Base-by-base conservation (phyloP, 2,797 vertebrate species). In the Enteromius unitaeniatus region DNA sequence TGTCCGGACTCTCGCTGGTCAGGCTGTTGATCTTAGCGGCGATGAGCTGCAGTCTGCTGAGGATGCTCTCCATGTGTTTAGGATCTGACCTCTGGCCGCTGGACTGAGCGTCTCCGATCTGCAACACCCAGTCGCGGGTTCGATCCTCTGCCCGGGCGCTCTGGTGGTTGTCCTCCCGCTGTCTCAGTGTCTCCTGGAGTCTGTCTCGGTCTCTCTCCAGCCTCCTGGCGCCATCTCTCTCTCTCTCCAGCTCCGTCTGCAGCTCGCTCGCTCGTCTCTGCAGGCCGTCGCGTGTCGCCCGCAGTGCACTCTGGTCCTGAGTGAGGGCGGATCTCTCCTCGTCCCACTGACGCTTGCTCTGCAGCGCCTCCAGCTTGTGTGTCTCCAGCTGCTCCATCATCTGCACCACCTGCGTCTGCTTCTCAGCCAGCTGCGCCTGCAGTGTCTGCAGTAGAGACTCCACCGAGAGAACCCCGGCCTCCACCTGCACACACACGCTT, bases 351-450 rank as follows among this genome's bases (percentile, higher is more conserved):
- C 93, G 92, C 69, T 90, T 93, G 80, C 91, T 79, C 88, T 95
- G 94, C 78, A 97, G 91, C 40, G 93, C 95, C 88, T 97, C 96
- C 4, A 98, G 92, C 88, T 94, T 97, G 84, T 96, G 95, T 31
- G 90, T 93, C 90, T 99, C 97, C 87, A 96, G 92, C 87, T 98
- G 96, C 70, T 92, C 93, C 87, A 97, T 93, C 86, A 99, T 92
- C 78, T 95, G 92, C 68, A 97, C 95, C 88, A 97, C 92, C 90
- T 92, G 92, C 28, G 91, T 76, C 51, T 97, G 96, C 47, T 99
- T 98, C 85, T 96, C 94, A 79, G 96, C 96, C 84, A 99, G 89
- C 91, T 97, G 96, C 81, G 86, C 93, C 88, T 97, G 97, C 9
- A 98, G 93, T 73, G 95, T 95, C 86, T 92, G 93, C 79, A 99